phyloP scores from a whole-genome alignment of 2,888 invertebrate genomes.

The Argyresthia goedartella region DNA sequence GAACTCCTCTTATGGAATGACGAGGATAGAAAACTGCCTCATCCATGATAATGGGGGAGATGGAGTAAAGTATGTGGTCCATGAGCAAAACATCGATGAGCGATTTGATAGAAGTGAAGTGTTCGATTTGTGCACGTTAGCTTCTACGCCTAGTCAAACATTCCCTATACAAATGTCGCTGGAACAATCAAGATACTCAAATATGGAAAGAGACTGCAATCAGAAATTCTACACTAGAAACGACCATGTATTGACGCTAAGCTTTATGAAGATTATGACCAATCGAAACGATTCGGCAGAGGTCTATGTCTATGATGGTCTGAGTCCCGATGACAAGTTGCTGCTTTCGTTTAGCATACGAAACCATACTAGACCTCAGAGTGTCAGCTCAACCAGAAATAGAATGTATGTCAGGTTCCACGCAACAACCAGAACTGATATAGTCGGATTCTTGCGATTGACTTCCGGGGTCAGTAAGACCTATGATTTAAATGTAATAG shows the following conservation, averaged over 20 bases:
- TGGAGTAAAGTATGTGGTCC: conserved; percentile 88
- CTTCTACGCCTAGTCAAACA: conserved; percentile 86
- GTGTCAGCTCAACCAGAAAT: conserved; percentile 84
- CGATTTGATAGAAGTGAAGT: conserved; percentile 81
- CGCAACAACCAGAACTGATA: conserved; percentile 79
- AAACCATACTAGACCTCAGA: conserved; percentile 91
- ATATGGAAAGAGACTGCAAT: conserved; percentile 78
- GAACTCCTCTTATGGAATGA: conserved; percentile 88
- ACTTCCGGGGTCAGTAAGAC: conserved; percentile 83
- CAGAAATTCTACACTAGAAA: conserved; percentile 84
- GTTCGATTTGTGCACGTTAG: conserved; percentile 87
- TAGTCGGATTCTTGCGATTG: conserved; percentile 83
- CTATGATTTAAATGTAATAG: conserved; percentile 89
- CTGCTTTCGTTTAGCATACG: conserved; percentile 79
- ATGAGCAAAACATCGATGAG: conserved; percentile 83
- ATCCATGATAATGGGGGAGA: conserved; percentile 91
- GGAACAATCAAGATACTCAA: conserved; percentile 82
- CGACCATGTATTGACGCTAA: conserved; percentile 87
- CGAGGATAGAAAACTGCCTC: conserved; percentile 81
- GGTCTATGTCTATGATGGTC: conserved; percentile 85
- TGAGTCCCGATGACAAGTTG: conserved; percentile 77
- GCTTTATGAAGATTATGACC: conserved; percentile 85
- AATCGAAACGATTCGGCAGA: conserved; percentile 80
- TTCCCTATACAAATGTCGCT: conserved; percentile 88
- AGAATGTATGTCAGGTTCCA: conserved; percentile 85